These are phyloP conservation scores for Phyllotis vaccarum DNA, from an alignment of 2,797 vertebrate genomes.

Conservation along the genomic window DNA sequence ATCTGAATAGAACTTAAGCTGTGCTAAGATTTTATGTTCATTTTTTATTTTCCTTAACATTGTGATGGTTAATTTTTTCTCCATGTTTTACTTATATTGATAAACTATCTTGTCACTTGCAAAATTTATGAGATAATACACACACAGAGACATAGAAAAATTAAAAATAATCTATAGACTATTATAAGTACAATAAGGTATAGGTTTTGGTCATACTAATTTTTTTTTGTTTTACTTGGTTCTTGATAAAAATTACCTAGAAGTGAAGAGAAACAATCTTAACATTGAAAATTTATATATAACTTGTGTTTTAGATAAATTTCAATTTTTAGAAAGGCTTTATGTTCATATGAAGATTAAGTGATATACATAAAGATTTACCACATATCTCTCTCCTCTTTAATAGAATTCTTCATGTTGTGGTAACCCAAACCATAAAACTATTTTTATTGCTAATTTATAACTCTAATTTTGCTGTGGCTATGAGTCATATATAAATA, in stretches of 20 bases:
- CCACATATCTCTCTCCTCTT: background rate
- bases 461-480: background rate
- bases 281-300: background rate
- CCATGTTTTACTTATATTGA: background rate
- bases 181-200: background rate
- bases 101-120: background rate
- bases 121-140: background rate
- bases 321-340: background rate
- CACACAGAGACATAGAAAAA: background rate
- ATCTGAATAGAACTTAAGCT: background rate
- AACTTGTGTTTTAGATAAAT: background rate
- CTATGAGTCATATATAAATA: background rate
- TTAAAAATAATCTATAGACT: background rate
- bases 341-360: background rate
- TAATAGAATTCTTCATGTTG: background rate
- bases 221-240: slow-evolving; percentile 33
- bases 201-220: background rate
- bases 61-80: background rate
- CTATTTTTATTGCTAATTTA: background rate
- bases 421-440: background rate
- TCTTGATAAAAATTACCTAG: background rate
- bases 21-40: background rate
- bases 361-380: background rate
- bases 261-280: background rate
- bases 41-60: background rate